Conservation (phyloP, 2,113 vertebrate genomes). For the Athene cunicularia region DNA sequence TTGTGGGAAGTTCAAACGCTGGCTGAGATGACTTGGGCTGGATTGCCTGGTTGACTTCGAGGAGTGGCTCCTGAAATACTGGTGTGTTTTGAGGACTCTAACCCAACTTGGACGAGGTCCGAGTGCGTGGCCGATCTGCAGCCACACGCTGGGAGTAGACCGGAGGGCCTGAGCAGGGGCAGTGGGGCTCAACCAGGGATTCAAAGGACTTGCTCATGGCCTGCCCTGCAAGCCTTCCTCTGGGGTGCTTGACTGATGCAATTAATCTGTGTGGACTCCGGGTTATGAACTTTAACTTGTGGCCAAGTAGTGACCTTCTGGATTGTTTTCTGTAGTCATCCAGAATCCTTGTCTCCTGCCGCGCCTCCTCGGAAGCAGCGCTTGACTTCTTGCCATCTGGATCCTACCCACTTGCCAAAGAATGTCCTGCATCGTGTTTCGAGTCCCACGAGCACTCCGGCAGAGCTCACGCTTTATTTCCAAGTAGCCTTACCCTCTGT, state of each 20-base stretch:
- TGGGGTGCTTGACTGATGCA: neutral
- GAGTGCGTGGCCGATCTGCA: too few species aligned
- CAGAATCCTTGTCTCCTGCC: too few species aligned
- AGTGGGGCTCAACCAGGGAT: neutral
- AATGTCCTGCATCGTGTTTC: neutral
- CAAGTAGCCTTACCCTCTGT: neutral
- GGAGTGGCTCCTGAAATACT: neutral
- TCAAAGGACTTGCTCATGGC: neutral
- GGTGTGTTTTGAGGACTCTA: neutral
- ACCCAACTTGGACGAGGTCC: neutral
- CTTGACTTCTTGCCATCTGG: neutral
- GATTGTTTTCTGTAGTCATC: neutral
- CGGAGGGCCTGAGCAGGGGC: neutral
- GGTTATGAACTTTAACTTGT: neutral
- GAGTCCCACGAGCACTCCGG: neutral
- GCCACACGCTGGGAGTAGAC: accelerated
- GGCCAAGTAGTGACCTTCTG: neutral
- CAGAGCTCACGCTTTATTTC: neutral
- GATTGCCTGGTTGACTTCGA: neutral
- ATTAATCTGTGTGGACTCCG: too few species aligned
- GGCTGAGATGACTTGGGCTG: neutral
- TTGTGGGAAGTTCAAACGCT: too few species aligned
- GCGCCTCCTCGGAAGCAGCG: accelerated
- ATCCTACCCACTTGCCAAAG: neutral
- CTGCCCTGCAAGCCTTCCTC: neutral